Evolutionary conservation across 2,888 invertebrate species (phyloP).

Genomic region (Dinocampus coccinellae): DNA sequence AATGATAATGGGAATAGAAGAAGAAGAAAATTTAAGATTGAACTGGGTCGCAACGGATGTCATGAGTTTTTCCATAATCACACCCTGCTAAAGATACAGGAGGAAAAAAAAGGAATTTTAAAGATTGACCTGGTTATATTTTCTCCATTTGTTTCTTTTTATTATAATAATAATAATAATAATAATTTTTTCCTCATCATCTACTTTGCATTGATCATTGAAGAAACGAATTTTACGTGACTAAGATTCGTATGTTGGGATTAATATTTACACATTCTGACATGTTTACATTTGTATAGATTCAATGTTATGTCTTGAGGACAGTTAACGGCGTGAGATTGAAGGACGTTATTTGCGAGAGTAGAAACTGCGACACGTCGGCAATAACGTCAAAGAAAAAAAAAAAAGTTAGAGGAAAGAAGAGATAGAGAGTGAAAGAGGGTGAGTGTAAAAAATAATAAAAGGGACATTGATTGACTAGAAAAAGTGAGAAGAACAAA

Average conservation of each 20-base stretch:
- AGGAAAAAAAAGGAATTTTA: background rate
- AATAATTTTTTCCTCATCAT: too few relatives aligned
- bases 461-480: background rate
- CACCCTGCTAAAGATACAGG: background rate
- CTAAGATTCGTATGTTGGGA: background rate
- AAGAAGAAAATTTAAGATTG: background rate
- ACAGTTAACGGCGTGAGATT: constrained; percentile 39
- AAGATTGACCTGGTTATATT: constrained; percentile 11
- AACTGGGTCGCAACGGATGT: background rate
- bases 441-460: constrained; percentile 15
- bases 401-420: background rate
- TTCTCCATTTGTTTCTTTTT: background rate
- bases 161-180: background rate
- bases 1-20: background rate
- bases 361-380: background rate
- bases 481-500: background rate
- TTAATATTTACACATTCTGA: background rate
- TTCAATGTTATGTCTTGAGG: constrained; percentile 59
- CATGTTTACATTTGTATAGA: constrained; percentile 35
- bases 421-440: constrained; percentile 6
- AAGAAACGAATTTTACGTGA: background rate
- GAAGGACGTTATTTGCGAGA: background rate
- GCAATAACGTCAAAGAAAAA: background rate
- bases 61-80: background rate
- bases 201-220: background rate